Evolutionary conservation across 2,888 invertebrate genomes (phyloP).

Genomic region (Eudasyphora cyanicolor): DNA sequence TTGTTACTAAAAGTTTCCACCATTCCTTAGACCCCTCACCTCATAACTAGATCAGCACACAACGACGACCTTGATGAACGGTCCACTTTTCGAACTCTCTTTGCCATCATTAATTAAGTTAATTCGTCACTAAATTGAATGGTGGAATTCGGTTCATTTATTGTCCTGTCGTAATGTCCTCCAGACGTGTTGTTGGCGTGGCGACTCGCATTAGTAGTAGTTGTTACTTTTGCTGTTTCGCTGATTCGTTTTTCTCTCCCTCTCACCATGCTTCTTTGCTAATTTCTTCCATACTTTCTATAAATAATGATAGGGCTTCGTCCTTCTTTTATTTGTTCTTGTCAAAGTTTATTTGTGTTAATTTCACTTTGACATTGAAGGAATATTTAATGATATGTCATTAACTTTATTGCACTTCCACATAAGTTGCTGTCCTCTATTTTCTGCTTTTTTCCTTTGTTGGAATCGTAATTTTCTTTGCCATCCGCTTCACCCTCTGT

Average conservation of each 20-base stretch:
- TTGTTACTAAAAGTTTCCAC: too few relatives aligned
- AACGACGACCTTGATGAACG: background rate
- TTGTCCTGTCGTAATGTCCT: background rate
- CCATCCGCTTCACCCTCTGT: background rate
- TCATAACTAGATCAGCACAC: background rate
- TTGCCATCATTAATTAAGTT: conserved; percentile 54
- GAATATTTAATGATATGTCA: conserved; percentile 65
- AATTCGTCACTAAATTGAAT: conserved; percentile 59
- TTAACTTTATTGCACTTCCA: conserved; percentile 67
- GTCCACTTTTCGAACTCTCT: background rate
- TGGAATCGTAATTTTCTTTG: background rate
- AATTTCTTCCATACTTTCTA: conserved; percentile 1
- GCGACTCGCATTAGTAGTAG: too few relatives aligned
- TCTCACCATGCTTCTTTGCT: background rate
- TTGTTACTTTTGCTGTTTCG: background rate
- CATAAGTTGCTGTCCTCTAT: conserved; percentile 37
- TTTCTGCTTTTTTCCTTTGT: background rate
- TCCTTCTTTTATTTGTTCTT: conserved; percentile 39
- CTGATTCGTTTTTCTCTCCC: background rate
- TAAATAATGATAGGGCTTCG: conserved; percentile 32
- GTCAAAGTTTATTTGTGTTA: conserved; percentile 55
- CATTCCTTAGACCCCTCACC: too few relatives aligned
- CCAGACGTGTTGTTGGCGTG: background rate
- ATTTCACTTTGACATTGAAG: conserved; percentile 56
- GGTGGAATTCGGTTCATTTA: conserved; percentile 28